Evolutionary conservation across 1,140 invertebrate species (phyloP).

Genomic region (Drosophila grimshawi): DNA sequence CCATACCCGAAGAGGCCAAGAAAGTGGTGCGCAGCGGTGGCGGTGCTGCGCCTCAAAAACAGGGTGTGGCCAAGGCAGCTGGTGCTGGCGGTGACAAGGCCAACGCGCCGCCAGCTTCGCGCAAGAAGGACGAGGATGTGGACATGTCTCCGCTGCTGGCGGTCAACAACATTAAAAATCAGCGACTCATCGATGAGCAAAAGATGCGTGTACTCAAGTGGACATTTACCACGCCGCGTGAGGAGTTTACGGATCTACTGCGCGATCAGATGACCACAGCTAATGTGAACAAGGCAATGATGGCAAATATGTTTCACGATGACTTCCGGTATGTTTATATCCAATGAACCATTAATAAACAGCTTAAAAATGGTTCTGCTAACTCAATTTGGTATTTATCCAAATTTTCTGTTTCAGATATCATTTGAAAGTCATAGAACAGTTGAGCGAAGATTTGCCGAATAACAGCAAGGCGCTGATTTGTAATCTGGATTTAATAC

Average conservation of each 20-base stretch:
- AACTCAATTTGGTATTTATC: background rate
- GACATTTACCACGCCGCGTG: conserved; percentile 97
- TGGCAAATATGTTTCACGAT: conserved; percentile 96
- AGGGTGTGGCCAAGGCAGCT: conserved; percentile 85
- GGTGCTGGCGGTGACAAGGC: conserved; percentile 82
- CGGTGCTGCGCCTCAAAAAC: conserved; percentile 72
- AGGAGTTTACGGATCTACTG: conserved; percentile 96
- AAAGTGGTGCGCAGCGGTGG: conserved; percentile 86
- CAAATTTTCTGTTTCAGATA: conserved; percentile 83
- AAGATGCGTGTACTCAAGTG: conserved; percentile 97
- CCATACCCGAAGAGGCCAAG: conserved; percentile 85
- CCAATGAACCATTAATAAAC: no score
- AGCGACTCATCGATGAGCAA: conserved; percentile 95
- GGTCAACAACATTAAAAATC: conserved; percentile 95
- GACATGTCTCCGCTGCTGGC: conserved; percentile 92
- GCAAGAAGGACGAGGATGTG: conserved; percentile 93
- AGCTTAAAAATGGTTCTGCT: no score
- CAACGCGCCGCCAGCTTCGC: conserved; percentile 85
- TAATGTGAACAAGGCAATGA: conserved; percentile 93
- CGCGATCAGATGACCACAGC: conserved; percentile 95
- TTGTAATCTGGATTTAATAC: conserved; percentile 96
- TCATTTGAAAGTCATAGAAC: conserved; percentile 98
- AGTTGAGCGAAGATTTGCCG: conserved; percentile 92
- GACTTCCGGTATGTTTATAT: conserved; percentile 90
- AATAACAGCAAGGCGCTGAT: conserved; percentile 92